phyloP scores from a whole-genome alignment of 2,113 vertebrate species.

The Neogale vison region DNA sequence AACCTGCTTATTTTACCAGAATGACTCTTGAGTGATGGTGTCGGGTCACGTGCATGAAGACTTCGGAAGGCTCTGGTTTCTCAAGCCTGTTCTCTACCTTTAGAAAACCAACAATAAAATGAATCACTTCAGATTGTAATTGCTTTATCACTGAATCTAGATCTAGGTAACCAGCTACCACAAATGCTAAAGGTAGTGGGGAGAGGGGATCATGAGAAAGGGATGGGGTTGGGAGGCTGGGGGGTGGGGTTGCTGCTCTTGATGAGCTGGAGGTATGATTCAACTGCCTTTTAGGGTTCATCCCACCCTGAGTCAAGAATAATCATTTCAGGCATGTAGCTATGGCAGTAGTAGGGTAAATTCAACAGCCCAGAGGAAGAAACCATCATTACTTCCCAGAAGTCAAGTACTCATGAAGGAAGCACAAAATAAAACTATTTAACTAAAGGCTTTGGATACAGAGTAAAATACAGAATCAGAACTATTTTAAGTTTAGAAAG shows the following conservation, averaged over 20 bases:
- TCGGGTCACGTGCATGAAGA: neutral
- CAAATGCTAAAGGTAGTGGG: no score
- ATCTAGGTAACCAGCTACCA: neutral
- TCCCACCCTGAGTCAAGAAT: neutral
- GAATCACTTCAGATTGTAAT: neutral
- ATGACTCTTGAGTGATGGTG: accelerated
- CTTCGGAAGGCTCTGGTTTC: accelerated
- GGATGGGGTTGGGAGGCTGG: accelerated
- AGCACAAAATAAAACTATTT: neutral
- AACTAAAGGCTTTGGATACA: no score
- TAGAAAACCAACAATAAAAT: neutral
- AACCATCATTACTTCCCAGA: neutral
- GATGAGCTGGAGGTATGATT: neutral
- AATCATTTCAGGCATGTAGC: neutral
- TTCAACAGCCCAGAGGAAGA: neutral
- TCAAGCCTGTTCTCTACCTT: neutral
- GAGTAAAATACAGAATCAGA: neutral
- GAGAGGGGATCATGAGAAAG: no score
- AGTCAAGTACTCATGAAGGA: neutral
- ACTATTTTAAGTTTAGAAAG: neutral
- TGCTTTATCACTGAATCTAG: neutral
- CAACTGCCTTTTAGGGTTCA: neutral
- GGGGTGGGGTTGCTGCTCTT: neutral
- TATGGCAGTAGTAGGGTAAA: neutral
- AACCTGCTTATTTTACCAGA: neutral